Evolutionary conservation across 2,888 invertebrate genomes (phyloP).

Genomic region (Lordiphosa fenestrarum): DNA sequence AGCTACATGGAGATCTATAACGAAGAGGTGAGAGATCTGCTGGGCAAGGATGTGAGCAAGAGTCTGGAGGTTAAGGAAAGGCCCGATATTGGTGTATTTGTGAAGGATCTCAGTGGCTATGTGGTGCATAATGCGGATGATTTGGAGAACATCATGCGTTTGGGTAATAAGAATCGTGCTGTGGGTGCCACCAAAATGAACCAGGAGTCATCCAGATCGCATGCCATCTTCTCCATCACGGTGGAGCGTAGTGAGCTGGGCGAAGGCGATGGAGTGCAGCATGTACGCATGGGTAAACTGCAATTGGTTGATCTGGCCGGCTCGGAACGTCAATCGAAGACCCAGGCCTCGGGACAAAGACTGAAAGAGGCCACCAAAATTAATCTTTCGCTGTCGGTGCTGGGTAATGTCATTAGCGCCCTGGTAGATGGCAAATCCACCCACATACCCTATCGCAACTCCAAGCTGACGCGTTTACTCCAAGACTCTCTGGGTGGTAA

Average conservation of each 20-base stretch:
- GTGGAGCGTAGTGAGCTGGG: constrained; percentile 96
- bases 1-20: constrained; percentile 99
- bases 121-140: constrained; percentile 99
- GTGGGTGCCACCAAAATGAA: constrained; percentile 99
- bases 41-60: constrained; percentile 92
- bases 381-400: constrained; percentile 96
- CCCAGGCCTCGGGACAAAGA: constrained; percentile 95
- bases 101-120: constrained; percentile 97
- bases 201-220: constrained; percentile 96
- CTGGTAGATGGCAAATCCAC: constrained; percentile 98
- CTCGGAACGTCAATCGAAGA: constrained; percentile 98
- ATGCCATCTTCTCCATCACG: constrained; percentile 98
- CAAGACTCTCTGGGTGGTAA: constrained; percentile 99
- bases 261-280: constrained; percentile 88
- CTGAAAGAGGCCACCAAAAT: constrained; percentile 98
- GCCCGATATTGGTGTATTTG: constrained; percentile 96
- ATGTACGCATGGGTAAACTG: constrained; percentile 96
- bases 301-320: constrained; percentile 99
- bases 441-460: constrained; percentile 99
- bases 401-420: constrained; percentile 99
- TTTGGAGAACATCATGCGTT: constrained; percentile 95
- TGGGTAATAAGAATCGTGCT: constrained; percentile 96
- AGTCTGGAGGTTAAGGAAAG: constrained; percentile 96
- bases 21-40: constrained; percentile 97
- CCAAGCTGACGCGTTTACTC: constrained; percentile 94